Base-by-base conservation (phyloP, 2,113 vertebrate genomes). In the Hippopotamus amphibius region DNA sequence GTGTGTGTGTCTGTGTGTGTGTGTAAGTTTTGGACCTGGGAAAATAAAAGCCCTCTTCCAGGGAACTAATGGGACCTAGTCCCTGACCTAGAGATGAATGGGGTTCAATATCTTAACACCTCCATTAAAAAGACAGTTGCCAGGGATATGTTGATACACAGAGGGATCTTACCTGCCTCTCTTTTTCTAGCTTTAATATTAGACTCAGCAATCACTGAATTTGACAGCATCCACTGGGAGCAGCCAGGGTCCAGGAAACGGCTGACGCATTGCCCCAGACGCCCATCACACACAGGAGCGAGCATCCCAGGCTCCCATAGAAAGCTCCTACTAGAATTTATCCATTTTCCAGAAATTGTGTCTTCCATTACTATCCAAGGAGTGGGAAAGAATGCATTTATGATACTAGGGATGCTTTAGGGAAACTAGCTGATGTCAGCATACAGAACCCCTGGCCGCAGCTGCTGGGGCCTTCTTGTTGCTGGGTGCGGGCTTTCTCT, bases 131-230 rank as follows among this genome's bases (percentile, higher is more conserved):
- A 69, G 14, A 50, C 57, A 97, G 22, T 90, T 71, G 24, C 24
- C 55, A 74, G 74, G 97, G 95, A 41, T 65, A 80, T 0, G 5
- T 28, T 72, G 90, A 22, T 24, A 9, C 76, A n/a, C 59, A 92
- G 14, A 92, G 14, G 28, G 68, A 76, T n/a, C 0, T 0, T 63
- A 10, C 61, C 43, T 59, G 21, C 0, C 90, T 76, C 68, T 95
- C 69, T 55, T 95, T 97, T 93, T 8, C 48, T 28, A 77, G 91
- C 50, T 96, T 57, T 96, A 71, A 96, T 87, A 80, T 63, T 74
- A 90, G 50, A 22, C 55, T 71, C 37, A 37, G 15, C 55, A 90
- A 71, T 30, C 1, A 24, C 16, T 48, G 83, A 80, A 89, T 79
- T 92, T 79, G 69, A 15, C 13, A 43, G 8, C 24, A 55, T 30